Evolutionary conservation across 2,888 invertebrate genomes (phyloP), one percentile per base, ranked within the genome.

Genomic region (Watsonalla binaria): DNA sequence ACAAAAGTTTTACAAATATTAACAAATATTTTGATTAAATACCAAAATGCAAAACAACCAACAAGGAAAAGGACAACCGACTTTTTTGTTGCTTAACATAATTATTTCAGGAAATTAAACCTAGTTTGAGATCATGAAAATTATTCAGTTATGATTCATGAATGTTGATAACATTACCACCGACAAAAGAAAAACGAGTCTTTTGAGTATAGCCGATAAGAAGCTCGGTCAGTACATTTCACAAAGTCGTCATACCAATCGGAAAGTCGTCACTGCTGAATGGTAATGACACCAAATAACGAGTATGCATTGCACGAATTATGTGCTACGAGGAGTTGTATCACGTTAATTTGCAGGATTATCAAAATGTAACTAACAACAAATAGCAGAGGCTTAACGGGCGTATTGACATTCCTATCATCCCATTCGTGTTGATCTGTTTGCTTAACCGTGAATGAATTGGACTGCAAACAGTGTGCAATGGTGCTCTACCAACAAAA

Each of bases 321-420:
- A 11, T 42, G 42, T 42, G 46, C 35, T 37, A 37, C 6, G 14
- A 37, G 8, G 6, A 9, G 6, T 5, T 34, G 34, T 6, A 47
- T 35, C 47, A 35, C 13, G 35, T 35, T 47, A 34, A 47, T 53
- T 56, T 59, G 53, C 55, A 45, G 50, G 46, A 54, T 55, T 51
- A 57, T 68, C 67, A 72, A 68, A 66, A 62, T 53, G 58, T 61
- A 62, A 68, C 60, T 5, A 11, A 11, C 46, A 48, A 55, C 42
- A 7, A n/a, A 24, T 51, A 53, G 51, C 53, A 58, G 55, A 59
- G 57, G 52, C 45, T 49, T 49, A 52, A 48, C 56, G 59, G 46
- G 61, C 62, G 62, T 59, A 63, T 69, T 62, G 69, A 69, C 62
- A 55, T 61, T 63, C 70, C 61, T 58, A 60, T 8, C 57, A 52